Evolutionary conservation across 2,888 invertebrate species (phyloP), one percentile per base, ranked within the genome.

Genomic region (Meloe dianella): DNA sequence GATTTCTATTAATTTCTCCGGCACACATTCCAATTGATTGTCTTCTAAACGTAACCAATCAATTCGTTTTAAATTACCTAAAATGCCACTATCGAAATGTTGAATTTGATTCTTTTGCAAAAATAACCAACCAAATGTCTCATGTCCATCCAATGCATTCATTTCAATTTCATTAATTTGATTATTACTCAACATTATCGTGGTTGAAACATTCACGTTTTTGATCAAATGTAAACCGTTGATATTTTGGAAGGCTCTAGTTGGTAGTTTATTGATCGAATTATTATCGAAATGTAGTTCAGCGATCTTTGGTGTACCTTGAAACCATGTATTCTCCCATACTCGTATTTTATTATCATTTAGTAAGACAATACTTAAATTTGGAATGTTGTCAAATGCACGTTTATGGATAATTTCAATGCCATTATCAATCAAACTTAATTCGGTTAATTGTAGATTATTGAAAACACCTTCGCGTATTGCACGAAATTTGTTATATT

Each of bases 21-120:
- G 81, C 29, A 81, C 73, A 64, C 81, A 81, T 27, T 70, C 73
- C 12, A 81, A 65, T 57, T 73, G 70, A 69, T 81, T 81, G 61
- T 77, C 73, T 64, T 79, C 79, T 20, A 81, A 71, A 65, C 80
- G 73, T 22, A 81, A 65, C 80, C 80, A 81, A 63, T 80, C 80
- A 10, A 81, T 73, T 57, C 74, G 74, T 57, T 70, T 74, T 30
- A 80, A 65, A 14, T 74, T 71, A 20, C 79, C 79, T 60, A 81
- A 71, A 38, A 79, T 72, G n/a, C 74, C 69, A n/a, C 73, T 73
- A 63, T 73, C 72, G 24, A 79, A 71, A 41, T 74, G 73, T 29
- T 75, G 71, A 12, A 79, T 70, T 71, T 75, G 71, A 66, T 79
- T 79, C 56, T 71, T 68, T 47, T 76, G 74, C 51, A 79, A 68